These are phyloP conservation scores for Reticulitermes lucifugus DNA, from an alignment of 2,888 invertebrate species.

Conservation along the genomic window DNA sequence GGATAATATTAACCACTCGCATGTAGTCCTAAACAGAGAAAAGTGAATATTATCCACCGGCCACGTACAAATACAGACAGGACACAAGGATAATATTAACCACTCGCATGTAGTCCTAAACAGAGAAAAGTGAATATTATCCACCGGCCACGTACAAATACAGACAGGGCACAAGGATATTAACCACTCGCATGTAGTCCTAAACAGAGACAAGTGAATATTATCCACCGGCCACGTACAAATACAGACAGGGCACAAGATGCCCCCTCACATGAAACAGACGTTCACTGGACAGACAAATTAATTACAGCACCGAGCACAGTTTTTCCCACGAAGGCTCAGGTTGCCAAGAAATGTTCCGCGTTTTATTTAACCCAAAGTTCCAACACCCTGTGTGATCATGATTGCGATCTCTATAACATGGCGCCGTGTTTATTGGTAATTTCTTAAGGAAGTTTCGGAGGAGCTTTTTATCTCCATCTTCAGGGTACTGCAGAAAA, in stretches of 20 bases:
- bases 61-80: not conserved
- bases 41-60: not conserved
- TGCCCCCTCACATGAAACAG: not conserved
- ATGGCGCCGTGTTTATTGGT: too few species aligned
- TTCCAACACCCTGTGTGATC: too few species aligned
- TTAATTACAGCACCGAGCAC: too few species aligned
- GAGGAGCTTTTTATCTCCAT: too few species aligned
- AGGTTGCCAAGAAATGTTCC: too few species aligned
- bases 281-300: too few species aligned
- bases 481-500: too few species aligned
- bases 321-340: too few species aligned
- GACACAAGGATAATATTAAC: conserved; percentile 17
- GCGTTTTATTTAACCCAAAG: too few species aligned
- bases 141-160: not conserved
- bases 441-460: too few species aligned
- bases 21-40: conserved; percentile 19
- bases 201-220: conserved; percentile 9
- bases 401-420: too few species aligned
- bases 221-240: not conserved
- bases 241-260: not conserved
- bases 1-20: too few species aligned
- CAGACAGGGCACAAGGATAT: conserved; percentile 17
- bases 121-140: conserved; percentile 11
- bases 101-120: conserved; percentile 6
- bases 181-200: conserved; percentile 21